These are phyloP conservation scores for Drosophila aldrichi DNA, from an alignment of 2,888 invertebrate species.

Conservation along the genomic window DNA sequence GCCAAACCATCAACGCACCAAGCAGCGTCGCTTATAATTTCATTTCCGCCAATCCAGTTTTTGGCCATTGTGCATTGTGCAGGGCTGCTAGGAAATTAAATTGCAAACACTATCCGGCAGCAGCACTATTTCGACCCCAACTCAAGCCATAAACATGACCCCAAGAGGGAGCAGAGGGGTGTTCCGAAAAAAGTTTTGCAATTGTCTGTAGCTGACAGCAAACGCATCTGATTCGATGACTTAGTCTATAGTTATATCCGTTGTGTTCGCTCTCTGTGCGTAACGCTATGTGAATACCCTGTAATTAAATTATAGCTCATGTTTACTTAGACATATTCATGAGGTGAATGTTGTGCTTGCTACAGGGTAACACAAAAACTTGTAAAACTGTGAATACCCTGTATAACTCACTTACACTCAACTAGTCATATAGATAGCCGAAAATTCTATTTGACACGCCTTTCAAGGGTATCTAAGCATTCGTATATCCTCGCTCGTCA, in stretches of 20 bases:
- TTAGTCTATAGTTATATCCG: background rate
- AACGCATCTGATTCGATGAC: slow-evolving; percentile 6
- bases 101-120: slow-evolving; percentile 70
- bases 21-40: slow-evolving; percentile 50
- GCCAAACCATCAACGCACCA: slow-evolving; percentile 7
- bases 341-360: too few species aligned
- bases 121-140: background rate
- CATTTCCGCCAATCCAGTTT: slow-evolving; percentile 67
- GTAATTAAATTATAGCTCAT: background rate
- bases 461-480: too few species aligned
- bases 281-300: background rate
- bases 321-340: background rate
- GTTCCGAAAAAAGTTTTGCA: background rate
- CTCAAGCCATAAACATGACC: background rate
- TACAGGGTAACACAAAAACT: too few species aligned
- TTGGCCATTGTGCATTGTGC: slow-evolving; percentile 51
- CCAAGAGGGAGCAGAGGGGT: background rate
- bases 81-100: slow-evolving; percentile 66
- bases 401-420: background rate
- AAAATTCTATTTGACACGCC: rapidly evolving
- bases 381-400: background rate
- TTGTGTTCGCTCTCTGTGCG: too few species aligned
- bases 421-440: background rate
- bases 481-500: background rate
- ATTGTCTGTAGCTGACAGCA: slow-evolving; percentile 4